Evolutionary conservation across 2,113 vertebrate genomes (phyloP).

Genomic region (Mesitornis unicolor): DNA sequence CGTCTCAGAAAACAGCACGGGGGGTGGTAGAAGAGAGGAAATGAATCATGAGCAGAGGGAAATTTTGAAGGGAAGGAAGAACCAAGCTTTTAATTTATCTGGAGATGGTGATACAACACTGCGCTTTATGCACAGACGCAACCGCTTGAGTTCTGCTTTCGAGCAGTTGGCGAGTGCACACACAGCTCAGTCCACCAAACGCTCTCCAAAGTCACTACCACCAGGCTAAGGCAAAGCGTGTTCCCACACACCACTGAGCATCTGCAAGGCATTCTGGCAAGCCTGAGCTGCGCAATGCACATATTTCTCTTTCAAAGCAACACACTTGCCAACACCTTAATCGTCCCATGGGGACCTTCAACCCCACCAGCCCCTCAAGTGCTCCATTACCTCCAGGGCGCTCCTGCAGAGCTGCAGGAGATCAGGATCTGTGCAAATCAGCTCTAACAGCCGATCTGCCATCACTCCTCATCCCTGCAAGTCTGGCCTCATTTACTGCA

Average conservation of each 20-base stretch:
- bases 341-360: constrained; percentile 9
- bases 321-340: constrained; percentile 9
- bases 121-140: not conserved
- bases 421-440: not conserved
- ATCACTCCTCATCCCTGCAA: not conserved
- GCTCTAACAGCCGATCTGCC: not conserved
- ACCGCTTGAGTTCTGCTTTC: not conserved
- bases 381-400: not conserved
- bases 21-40: not conserved
- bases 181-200: not conserved
- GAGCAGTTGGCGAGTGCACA: not conserved
- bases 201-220: not conserved
- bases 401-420: constrained; percentile 2
- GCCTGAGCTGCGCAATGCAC: not conserved
- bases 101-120: not conserved
- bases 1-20: not conserved
- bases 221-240: not conserved
- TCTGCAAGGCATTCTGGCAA: not conserved
- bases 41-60: not conserved
- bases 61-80: not conserved
- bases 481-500: not conserved
- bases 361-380: not conserved
- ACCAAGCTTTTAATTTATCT: not conserved
- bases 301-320: constrained; percentile 34
- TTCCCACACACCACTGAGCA: not conserved